These are phyloP conservation scores for Ceratina japonica DNA, from an alignment of 1,140 invertebrate species.

Conservation along the genomic window DNA sequence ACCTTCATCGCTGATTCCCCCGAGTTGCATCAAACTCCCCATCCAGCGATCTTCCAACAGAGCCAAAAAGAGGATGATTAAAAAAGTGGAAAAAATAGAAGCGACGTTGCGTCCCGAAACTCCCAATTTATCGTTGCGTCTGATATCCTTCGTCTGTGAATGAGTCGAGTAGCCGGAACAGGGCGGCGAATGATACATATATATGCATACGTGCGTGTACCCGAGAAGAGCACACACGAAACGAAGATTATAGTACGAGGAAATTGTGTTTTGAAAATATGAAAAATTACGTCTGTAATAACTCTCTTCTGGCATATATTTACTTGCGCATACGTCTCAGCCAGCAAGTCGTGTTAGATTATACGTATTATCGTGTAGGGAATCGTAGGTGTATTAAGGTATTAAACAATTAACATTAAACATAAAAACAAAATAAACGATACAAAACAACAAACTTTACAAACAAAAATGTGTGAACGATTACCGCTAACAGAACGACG, in stretches of 20 bases:
- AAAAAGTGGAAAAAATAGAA: neutral
- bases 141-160: conserved; percentile 31
- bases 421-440: conserved; percentile 50
- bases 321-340: conserved; percentile 63
- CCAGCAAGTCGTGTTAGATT: conserved; percentile 62
- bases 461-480: conserved; percentile 32
- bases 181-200: conserved; percentile 38
- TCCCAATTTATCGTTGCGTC: conserved; percentile 34
- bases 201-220: conserved; percentile 56
- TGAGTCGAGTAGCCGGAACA: conserved; percentile 22
- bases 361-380: conserved; percentile 64
- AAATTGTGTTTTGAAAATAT: conserved; percentile 36
- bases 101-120: conserved; percentile 27
- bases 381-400: conserved; percentile 63
- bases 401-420: conserved; percentile 55
- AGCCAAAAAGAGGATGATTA: too few species aligned
- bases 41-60: conserved; percentile 19
- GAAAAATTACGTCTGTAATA: conserved; percentile 47
- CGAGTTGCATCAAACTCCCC: conserved; percentile 24
- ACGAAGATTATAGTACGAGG: conserved; percentile 49
- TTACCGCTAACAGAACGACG: conserved; percentile 41
- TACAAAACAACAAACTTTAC: conserved; percentile 1
- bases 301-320: conserved; percentile 53
- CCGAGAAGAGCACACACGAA: conserved; percentile 63
- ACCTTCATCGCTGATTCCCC: conserved; percentile 14